A percentile compares a stretch with the other conserved stretches of the same genome.
Evolutionary conservation across 2,113 vertebrate genomes (phyloP).

Genomic region (Butastur rufipennis): DNA sequence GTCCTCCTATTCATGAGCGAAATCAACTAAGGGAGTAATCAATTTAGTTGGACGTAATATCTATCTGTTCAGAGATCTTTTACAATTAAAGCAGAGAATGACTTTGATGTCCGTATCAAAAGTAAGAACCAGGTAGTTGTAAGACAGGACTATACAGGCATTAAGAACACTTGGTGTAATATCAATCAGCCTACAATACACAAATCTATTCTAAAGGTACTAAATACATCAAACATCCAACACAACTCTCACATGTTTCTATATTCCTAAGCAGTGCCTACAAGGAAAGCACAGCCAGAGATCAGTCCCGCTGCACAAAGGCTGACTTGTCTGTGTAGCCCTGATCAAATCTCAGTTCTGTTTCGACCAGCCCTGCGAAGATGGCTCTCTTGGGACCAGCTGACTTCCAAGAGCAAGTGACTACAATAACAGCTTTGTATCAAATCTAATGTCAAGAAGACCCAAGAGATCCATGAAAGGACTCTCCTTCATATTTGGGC

Average conservation of each 20-base stretch:
- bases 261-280: rapidly evolving
- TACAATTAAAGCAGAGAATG: neutral
- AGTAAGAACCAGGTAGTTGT: rapidly evolving
- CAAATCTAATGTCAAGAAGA: neutral
- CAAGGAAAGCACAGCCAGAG: neutral
- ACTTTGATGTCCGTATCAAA: neutral
- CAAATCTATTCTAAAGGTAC: neutral
- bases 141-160: neutral
- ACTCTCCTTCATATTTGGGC: neutral
- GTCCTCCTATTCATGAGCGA: neutral
- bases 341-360: neutral
- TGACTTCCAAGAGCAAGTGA: rapidly evolving
- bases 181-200: neutral
- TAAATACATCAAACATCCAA: rapidly evolving
- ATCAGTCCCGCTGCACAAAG: neutral
- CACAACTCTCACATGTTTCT: rapidly evolving
- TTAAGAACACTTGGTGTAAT: no score
- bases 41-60: neutral
- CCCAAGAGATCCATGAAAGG: neutral
- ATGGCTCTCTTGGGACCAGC: neutral
- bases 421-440: neutral
- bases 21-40: neutral
- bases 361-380: rapidly evolving
- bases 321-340: neutral
- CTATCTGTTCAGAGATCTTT: neutral